These are phyloP conservation scores for Rostratula benghalensis DNA, from an alignment of 2,113 vertebrate species.

Conservation along the genomic window DNA sequence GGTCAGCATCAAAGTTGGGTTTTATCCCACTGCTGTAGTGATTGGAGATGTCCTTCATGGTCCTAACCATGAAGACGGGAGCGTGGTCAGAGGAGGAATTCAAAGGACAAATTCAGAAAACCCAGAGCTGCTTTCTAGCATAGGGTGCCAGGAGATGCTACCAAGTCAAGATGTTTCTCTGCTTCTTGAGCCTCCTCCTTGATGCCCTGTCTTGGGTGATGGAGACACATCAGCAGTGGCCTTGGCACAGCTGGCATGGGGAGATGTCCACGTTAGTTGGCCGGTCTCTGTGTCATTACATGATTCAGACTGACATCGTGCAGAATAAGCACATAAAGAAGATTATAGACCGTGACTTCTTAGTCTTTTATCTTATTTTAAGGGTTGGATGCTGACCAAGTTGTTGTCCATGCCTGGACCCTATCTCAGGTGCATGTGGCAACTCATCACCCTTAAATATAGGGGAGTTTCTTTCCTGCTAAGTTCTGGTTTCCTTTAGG, in stretches of 20 bases:
- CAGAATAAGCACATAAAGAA: neutral
- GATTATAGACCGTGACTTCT: neutral
- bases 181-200: neutral
- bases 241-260: accelerated
- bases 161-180: neutral
- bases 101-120: neutral
- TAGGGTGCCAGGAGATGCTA: neutral
- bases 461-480: neutral
- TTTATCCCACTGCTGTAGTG: neutral
- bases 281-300: neutral
- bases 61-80: neutral
- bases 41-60: accelerated
- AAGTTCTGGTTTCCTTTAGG: neutral
- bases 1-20: neutral
- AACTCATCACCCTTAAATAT: neutral
- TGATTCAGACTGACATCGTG: neutral
- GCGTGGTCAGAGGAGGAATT: neutral
- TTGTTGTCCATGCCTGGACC: neutral
- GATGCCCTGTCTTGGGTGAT: accelerated
- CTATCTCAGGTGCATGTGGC: no score
- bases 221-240: neutral
- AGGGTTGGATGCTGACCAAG: neutral
- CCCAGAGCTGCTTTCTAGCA: neutral
- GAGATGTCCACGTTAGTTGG: accelerated
- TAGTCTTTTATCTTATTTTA: neutral